Conservation (phyloP, 2,797 vertebrate species). For the Pelobates cultripes region DNA sequence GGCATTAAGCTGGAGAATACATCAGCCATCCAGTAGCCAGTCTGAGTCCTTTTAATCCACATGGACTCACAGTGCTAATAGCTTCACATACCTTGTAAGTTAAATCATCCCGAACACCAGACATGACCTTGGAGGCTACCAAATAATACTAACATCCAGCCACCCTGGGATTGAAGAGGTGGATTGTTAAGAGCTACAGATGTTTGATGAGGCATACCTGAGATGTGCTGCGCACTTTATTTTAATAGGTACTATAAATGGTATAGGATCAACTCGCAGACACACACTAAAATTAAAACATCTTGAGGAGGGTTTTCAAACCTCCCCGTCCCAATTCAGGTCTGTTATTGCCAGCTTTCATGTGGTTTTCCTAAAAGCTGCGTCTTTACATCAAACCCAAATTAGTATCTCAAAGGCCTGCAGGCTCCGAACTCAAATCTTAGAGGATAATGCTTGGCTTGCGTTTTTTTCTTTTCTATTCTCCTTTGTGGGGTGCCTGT, state of each 20-base stretch:
- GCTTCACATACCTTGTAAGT: too few relatives aligned
- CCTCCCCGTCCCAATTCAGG: conserved; percentile 11
- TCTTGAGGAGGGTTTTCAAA: conserved; percentile 5
- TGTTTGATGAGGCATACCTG: neutral
- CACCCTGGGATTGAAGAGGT: neutral
- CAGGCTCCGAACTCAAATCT: conserved; percentile 16
- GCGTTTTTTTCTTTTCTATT: conserved; percentile 28
- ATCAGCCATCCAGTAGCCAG: too few relatives aligned
- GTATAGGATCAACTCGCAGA: conserved; percentile 14
- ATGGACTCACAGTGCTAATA: too few relatives aligned
- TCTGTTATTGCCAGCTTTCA: conserved; percentile 40
- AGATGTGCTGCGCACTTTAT: neutral
- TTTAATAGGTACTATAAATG: neutral
- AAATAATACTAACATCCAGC: too few relatives aligned
- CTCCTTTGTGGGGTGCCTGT: conserved; percentile 42
- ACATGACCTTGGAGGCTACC: too few relatives aligned
- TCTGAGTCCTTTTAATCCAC: too few relatives aligned
- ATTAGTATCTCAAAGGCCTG: conserved; percentile 38
- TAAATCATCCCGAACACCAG: too few relatives aligned
- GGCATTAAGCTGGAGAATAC: too few relatives aligned
- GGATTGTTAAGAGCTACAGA: neutral
- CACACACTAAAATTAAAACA: conserved; percentile 24
- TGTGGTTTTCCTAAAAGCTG: conserved; percentile 48
- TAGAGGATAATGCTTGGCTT: conserved; percentile 36
- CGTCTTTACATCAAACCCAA: conserved; percentile 46